Evolutionary conservation across 1,140 invertebrate species (phyloP).

Genomic region (Frieseomelitta varia): DNA sequence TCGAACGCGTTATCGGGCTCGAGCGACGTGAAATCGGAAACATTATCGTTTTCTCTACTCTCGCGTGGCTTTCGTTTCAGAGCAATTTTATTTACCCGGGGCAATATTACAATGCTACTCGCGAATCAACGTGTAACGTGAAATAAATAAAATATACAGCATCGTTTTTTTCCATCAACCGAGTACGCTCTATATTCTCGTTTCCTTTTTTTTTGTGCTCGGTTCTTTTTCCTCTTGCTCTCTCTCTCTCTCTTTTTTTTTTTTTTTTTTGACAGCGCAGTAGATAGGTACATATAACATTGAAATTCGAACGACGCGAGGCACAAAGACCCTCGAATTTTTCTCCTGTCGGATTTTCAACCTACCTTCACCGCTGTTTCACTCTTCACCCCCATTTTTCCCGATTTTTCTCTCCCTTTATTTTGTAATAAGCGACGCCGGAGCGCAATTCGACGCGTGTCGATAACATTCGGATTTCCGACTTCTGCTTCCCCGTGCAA

Average conservation of each 20-base stretch:
- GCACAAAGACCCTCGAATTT: neutral
- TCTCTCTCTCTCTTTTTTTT: neutral
- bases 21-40: neutral
- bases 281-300: neutral
- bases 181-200: neutral
- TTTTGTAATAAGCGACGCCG: neutral
- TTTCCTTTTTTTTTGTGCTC: neutral
- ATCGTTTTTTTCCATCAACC: constrained; percentile 4
- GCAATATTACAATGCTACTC: neutral
- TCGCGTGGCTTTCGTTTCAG: neutral
- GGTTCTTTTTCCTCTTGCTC: neutral
- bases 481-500: neutral
- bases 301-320: constrained; percentile 17
- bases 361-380: neutral
- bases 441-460: constrained; percentile 5
- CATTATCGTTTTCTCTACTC: neutral
- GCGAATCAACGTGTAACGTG: neutral
- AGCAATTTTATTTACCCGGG: neutral
- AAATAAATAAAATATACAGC: neutral
- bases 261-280: neutral
- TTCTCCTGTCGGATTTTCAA: neutral
- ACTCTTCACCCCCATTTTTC: neutral
- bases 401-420: neutral
- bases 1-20: neutral
- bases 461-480: constrained; percentile 41